Conservation (phyloP, 2,113 vertebrate genomes). For the Neodon shergylaensis region DNA sequence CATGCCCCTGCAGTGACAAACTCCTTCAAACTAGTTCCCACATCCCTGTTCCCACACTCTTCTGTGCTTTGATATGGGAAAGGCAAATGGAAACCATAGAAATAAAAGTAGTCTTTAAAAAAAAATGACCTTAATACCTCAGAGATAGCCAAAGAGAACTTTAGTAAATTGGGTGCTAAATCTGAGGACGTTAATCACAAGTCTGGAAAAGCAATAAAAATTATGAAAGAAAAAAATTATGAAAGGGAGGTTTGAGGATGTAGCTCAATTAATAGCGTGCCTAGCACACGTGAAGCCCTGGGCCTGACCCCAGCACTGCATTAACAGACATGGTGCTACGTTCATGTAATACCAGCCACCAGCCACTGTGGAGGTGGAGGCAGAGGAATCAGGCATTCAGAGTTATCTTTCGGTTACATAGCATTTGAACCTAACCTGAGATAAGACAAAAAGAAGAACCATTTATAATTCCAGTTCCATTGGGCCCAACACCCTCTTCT, state of each 20-base stretch:
- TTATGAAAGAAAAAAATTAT: background rate
- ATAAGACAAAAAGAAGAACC: background rate
- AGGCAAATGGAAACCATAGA: constrained; percentile 26
- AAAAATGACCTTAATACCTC: background rate
- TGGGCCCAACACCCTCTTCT: background rate
- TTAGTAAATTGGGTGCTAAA: background rate
- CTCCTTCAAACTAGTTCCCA: background rate
- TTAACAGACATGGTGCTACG: background rate
- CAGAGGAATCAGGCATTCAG: background rate
- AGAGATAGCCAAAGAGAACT: constrained; percentile 42
- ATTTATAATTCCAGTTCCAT: background rate
- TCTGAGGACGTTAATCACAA: background rate
- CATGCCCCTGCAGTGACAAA: background rate
- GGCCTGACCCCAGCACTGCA: background rate
- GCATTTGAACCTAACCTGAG: background rate
- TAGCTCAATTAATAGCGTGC: background rate
- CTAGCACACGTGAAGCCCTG: no score
- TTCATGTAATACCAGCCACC: background rate
- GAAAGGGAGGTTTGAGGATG: background rate
- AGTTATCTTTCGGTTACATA: background rate
- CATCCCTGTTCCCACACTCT: background rate
- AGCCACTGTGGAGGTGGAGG: background rate
- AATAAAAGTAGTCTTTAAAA: background rate
- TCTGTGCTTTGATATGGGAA: background rate
- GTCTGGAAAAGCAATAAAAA: background rate